Evolutionary conservation across 2,888 invertebrate genomes (phyloP).

Genomic region (Actias luna): DNA sequence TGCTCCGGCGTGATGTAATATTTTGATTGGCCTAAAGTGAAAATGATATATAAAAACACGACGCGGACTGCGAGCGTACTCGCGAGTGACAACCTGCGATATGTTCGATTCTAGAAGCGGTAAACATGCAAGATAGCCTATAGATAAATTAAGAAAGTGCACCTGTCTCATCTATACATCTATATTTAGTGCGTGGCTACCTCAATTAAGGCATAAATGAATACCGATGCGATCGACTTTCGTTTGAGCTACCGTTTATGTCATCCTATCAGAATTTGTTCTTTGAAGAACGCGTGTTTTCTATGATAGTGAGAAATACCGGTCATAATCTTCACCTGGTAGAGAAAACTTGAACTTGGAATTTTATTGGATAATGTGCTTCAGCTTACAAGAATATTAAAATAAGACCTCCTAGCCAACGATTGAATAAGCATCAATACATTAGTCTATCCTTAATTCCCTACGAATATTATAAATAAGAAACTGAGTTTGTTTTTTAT

Average conservation of each 20-base stretch:
- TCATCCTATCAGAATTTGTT: slow-evolving; percentile 13
- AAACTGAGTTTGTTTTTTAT: too few species aligned
- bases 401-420: background rate
- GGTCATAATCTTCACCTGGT: background rate
- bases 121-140: background rate
- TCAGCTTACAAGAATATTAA: too few species aligned
- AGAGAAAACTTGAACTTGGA: background rate
- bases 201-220: slow-evolving; percentile 29
- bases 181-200: slow-evolving; percentile 24
- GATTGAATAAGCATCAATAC: background rate
- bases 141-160: slow-evolving; percentile 33
- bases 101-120: background rate
- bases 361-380: background rate
- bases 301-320: slow-evolving; percentile 1
- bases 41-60: background rate
- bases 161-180: slow-evolving; percentile 28
- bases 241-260: slow-evolving; percentile 25
- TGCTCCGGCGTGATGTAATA: background rate
- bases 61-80: background rate
- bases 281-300: background rate
- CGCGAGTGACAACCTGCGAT: background rate
- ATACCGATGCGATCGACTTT: slow-evolving; percentile 30
- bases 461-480: too few species aligned
- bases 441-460: too few species aligned
- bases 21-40: background rate